Base-by-base conservation (phyloP, 1,140 invertebrate genomes). In the Microplitis mediator region DNA sequence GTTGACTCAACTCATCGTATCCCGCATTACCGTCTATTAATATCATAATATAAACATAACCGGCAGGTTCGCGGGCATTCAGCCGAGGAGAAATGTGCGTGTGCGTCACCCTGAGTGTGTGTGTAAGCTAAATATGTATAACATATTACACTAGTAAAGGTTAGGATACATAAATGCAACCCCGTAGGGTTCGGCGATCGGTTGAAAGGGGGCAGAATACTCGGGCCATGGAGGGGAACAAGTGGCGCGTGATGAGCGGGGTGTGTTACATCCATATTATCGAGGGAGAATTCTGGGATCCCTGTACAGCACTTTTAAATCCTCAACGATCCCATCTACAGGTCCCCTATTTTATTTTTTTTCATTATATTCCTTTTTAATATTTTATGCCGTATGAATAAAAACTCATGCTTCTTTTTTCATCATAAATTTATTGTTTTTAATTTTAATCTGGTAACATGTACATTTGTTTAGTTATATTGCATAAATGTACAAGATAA, bases 21-120 rank as follows among this genome's bases (percentile, higher is more conserved):
- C 68, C 61, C 71, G 74, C 75, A 83, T 82, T 83, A 81, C 79
- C 80, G 79, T 79, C 80, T 83, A 86, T 86, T 85, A 86, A 86
- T 85, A 86, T 86, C 84, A 81, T 85, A 86, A 85, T 85, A 84
- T 85, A 84, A 85, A 85, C 82, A 85, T 86, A 84, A 85, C 80
- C 75, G 74, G 71, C 74, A 72, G 75, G 78, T 75, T 76, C 74
- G 71, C 73, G 74, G 64, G 74, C 75, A 74, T 68, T 74, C 73
- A 69, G 75, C 51, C 69, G 31, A 56, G n/a, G 61, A 35, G 16
- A 14, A 45, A 45, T 4, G 58, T 14, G 35, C 31, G 35, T 31
- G 45, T 23, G 45, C 39, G 4, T 5, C 52, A 56, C 6, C 32
- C 3, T 16, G 13, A 34, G 45, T 66, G 70, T 23, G 31, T 66